Evolutionary conservation across 1,140 invertebrate species (phyloP), one percentile per base, ranked within the genome.

Genomic region (Drosophila pruinosa): DNA sequence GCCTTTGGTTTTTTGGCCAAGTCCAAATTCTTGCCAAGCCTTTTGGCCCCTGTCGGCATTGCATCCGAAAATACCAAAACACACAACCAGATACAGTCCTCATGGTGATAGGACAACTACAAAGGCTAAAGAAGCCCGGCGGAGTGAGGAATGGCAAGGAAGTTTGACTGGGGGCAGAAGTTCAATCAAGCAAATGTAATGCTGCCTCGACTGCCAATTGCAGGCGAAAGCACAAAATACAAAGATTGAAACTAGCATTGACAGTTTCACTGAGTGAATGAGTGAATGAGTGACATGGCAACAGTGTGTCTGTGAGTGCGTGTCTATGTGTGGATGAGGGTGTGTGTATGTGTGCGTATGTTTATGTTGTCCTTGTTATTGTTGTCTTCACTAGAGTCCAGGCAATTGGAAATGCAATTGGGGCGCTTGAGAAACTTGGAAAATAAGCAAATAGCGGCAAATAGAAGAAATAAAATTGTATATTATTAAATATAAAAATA

Each of bases 131-230:
- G 5, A n/a, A 21, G 8, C 1, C 10, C 1, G 6, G n/a, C 7
- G 6, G 10, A 12, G n/a, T 15, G 43, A 0, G 24, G 17, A 14
- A 17, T 5, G 3, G 8, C 31, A 8, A 22, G 2, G 2, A 3
- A 14, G 21, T 12, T 12, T 15, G 26, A 8, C 28, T 19, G 17
- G 38, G 53, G 50, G 78, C 78, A 48, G 34, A 75, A 78, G 79
- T 82, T 82, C 79, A 82, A 82, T 82, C 79, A 82, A 82, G 79
- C 74, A 82, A 82, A 82, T 82, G 79, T 78, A 82, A 82, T 82
- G 73, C 34, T 80, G 72, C 78, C 48, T 57, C 38, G 77, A 28
- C 78, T 81, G 79, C 74, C 79, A 82, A 83, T 82, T 82, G 79
- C 79, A 82, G 71, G 71, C 71, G 76, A 75, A 72, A 75, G 74